A percentile compares a stretch with the other conserved stretches of the same genome.
These are phyloP conservation scores for Mesoligia furuncula DNA, from an alignment of 2,888 invertebrate species.

Conservation along the genomic window DNA sequence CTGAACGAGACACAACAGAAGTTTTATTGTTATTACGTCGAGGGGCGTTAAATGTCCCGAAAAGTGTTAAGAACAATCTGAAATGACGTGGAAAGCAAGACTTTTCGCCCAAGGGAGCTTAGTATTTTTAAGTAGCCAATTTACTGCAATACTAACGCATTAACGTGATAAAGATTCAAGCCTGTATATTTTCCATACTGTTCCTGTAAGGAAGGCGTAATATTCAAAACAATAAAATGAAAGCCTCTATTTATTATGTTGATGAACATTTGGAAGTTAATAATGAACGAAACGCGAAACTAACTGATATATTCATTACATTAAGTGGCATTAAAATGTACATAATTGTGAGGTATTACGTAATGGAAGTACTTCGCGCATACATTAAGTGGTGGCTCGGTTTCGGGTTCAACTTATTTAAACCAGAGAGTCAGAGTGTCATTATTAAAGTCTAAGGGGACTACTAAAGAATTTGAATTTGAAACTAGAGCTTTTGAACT, in stretches of 20 bases:
- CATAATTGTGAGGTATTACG: constrained; percentile 49
- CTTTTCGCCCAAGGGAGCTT: too few relatives aligned
- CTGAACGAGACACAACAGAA: too few relatives aligned
- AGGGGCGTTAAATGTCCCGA: too few relatives aligned
- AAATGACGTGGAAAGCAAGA: not conserved
- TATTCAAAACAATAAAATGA: constrained; percentile 13
- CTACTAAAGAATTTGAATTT: not conserved
- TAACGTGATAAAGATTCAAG: not conserved
- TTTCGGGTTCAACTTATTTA: constrained; percentile 25
- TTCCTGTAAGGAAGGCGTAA: not conserved
- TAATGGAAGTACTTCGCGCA: constrained; percentile 36
- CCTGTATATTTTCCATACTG: not conserved
- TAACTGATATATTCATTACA: constrained; percentile 47
- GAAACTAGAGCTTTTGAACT: too few relatives aligned
- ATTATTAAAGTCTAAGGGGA: not conserved
- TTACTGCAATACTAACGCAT: too few relatives aligned
- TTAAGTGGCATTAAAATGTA: constrained; percentile 49
- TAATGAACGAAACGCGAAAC: constrained; percentile 39
- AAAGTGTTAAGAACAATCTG: not conserved
- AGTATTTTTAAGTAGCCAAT: not conserved
- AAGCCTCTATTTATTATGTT: constrained; percentile 7
- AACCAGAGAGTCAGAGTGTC: constrained; percentile 5
- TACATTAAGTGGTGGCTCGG: constrained; percentile 11
- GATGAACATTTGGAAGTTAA: constrained; percentile 23
- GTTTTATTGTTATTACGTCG: too few relatives aligned